Percentiles rank a stretch among this genome's conserved stretches.
phyloP scores from a whole-genome alignment of 2,797 vertebrate species.

The Crenichthys baileyi region DNA sequence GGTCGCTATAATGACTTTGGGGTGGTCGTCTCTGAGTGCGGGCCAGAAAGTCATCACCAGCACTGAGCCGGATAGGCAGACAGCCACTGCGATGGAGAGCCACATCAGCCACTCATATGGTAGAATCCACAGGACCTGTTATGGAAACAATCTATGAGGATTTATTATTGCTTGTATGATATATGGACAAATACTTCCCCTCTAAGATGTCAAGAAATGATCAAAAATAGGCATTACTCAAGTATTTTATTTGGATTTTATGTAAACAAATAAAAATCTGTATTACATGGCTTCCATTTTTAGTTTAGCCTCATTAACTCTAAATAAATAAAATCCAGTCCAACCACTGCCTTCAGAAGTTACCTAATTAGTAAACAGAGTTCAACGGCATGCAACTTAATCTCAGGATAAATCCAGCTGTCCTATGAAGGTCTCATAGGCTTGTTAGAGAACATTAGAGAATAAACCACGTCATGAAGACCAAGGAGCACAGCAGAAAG shows the following conservation, averaged over 20 bases:
- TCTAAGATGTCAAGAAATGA: neutral
- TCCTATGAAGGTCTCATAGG: too few species aligned
- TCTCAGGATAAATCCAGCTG: too few species aligned
- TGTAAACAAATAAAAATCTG: too few species aligned
- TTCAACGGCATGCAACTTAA: too few species aligned
- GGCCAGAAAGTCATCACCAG: constrained; percentile 95
- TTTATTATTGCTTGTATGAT: neutral
- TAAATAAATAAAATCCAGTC: too few species aligned
- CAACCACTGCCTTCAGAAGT: too few species aligned
- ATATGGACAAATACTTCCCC: neutral
- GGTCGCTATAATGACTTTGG: constrained; percentile 83
- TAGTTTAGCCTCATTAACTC: too few species aligned
- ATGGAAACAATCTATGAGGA: neutral
- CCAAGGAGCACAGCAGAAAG: too few species aligned
- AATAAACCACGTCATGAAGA: too few species aligned
- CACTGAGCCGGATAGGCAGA: constrained; percentile 92
- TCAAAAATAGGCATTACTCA: neutral
- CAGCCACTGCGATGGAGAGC: constrained; percentile 86
- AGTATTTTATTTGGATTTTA: neutral
- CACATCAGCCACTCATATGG: constrained; percentile 87
- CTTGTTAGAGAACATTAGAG: too few species aligned
- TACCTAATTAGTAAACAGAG: too few species aligned
- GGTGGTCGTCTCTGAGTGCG: constrained; percentile 90
- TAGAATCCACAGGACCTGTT: constrained; percentile 87
- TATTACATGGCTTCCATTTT: too few species aligned